Evolutionary conservation across 1,140 invertebrate genomes (phyloP).

Genomic region (Trialeurodes vaporariorum): DNA sequence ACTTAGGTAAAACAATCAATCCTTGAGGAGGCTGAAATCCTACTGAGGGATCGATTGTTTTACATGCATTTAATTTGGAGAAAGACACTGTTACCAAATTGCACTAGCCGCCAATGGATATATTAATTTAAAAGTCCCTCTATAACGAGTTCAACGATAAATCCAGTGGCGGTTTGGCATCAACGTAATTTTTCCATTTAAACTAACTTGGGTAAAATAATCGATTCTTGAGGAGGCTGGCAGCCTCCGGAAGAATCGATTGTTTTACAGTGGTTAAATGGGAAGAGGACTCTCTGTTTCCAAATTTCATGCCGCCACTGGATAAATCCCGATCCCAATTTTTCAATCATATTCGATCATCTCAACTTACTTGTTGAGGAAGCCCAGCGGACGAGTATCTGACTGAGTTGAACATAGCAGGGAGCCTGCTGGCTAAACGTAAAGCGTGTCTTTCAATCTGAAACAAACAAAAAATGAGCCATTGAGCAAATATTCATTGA

Average conservation of each 20-base stretch:
- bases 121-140: too few species aligned
- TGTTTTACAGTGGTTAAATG: neutral
- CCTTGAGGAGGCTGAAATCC: too few species aligned
- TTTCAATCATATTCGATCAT: neutral
- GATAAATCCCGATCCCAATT: neutral
- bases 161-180: too few species aligned
- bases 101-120: too few species aligned
- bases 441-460: neutral
- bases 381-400: neutral
- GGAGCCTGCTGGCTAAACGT: neutral
- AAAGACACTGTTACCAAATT: too few species aligned
- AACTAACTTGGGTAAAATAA: neutral
- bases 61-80: too few species aligned
- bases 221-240: neutral
- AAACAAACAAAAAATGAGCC: neutral
- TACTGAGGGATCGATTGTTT: too few species aligned
- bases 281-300: too few species aligned
- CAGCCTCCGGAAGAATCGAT: neutral
- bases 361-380: neutral
- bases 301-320: neutral
- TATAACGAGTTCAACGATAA: too few species aligned
- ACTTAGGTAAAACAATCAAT: too few species aligned
- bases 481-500: too few species aligned
- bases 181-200: neutral
- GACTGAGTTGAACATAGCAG: neutral